Evolutionary conservation across 1,140 invertebrate species (phyloP).

Genomic region (Zophobas morio): DNA sequence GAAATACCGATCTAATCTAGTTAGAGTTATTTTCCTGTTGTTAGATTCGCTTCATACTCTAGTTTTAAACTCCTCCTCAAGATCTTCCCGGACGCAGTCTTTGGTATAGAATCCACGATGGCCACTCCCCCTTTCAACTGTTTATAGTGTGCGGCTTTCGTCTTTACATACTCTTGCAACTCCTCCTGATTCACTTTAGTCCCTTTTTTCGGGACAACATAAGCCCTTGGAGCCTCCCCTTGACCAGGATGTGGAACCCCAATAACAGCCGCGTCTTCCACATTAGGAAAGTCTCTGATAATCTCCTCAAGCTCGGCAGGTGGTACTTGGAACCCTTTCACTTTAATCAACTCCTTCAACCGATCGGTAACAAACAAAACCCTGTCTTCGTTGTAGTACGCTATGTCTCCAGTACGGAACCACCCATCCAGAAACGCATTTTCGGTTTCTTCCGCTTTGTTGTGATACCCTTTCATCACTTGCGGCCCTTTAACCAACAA

Average conservation of each 20-base stretch:
- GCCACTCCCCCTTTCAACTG: conserved; percentile 70
- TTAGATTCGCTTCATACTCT: neutral
- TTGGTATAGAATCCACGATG: conserved; percentile 73
- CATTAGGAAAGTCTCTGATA: conserved; percentile 75
- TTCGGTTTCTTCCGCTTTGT: conserved; percentile 77
- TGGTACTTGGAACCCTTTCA: conserved; percentile 83
- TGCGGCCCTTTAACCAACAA: conserved; percentile 77
- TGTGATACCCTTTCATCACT: conserved; percentile 81
- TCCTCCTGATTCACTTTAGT: conserved; percentile 62
- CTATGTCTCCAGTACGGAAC: conserved; percentile 84
- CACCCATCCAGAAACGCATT: conserved; percentile 77
- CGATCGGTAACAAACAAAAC: conserved; percentile 83
- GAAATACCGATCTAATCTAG: no score
- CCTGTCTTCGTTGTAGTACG: conserved; percentile 78
- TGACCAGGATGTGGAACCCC: conserved; percentile 80
- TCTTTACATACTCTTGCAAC: conserved; percentile 67
- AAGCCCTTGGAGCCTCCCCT: conserved; percentile 85
- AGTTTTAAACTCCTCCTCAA: conserved; percentile 70
- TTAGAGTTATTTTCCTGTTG: no score
- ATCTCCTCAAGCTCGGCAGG: conserved; percentile 85
- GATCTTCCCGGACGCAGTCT: conserved; percentile 77
- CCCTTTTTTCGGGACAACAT: conserved; percentile 72
- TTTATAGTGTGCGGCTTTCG: conserved; percentile 67
- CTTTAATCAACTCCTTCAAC: conserved; percentile 86
- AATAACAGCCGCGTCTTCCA: conserved; percentile 80